Evolutionary conservation across 2,888 invertebrate genomes (phyloP), one percentile per base, ranked within the genome.

Genomic region (Trichacis sp.): DNA sequence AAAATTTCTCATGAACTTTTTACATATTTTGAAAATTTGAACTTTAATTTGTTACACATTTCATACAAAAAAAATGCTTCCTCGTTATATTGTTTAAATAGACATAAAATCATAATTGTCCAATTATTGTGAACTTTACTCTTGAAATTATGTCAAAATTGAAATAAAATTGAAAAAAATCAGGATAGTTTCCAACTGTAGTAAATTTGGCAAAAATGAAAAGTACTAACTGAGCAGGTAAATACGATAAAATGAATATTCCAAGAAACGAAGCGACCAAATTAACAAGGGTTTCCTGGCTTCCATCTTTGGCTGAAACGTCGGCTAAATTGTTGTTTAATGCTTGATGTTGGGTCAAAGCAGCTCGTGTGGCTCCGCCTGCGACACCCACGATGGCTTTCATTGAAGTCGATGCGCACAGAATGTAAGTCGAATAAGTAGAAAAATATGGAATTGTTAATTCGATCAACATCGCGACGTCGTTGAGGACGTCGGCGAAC

Each of bases 211-310:
- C n/a, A n/a, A n/a, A n/a, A n/a, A n/a, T n/a, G n/a, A n/a, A n/a
- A n/a, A n/a, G n/a, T n/a, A 54, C 83, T 85, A 83, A 87, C 86
- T 84, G 77, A 76, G 87, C 86, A 84, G 87, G 89, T 71, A 92
- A 88, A 69, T 86, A 71, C 5, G 92, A 91, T 40, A 97, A 86
- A 52, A 97, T 84, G 38, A 92, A 84, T 47, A 97, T 87, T 54
- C 95, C 95, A 54, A 90, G 83, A 48, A 96, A 80, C 8, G 97
- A 93, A 8, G 94, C 97, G 36, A 93, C 84, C 43, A 98, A 87
- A 86, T 98, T 98, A 11, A 98, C 97, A 69, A 96, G 90, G 0
- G 97, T 98, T 84, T 98, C 98, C 86, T 98, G 98, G 64, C 97
- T 96, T 4, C 96, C 93, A 82, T 98, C 98, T 86, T 98, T 98